phyloP scores from a whole-genome alignment of 35 echinoderm and acorn worm genomes.

The Ophioderma brevispina region DNA sequence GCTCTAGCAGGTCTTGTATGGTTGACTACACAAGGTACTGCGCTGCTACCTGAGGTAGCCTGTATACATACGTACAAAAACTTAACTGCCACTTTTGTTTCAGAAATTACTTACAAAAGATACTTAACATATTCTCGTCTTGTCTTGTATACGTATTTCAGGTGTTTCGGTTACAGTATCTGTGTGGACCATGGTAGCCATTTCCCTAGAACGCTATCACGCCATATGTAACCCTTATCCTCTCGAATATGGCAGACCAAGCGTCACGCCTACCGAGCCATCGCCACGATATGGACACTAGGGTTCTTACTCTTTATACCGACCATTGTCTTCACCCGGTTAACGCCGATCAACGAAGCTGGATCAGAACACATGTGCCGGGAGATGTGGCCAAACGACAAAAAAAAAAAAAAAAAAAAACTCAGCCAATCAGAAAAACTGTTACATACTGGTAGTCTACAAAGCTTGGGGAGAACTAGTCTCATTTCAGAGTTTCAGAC shows the following conservation, averaged over 20 bases:
- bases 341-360: conserved; percentile 17
- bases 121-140: too few relatives aligned
- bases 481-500: too few relatives aligned
- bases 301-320: conserved; percentile 68
- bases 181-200: conserved; percentile 96
- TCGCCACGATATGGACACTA: conserved; percentile 62
- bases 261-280: conserved; percentile 67
- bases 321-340: conserved; percentile 42
- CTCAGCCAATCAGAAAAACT: too few relatives aligned
- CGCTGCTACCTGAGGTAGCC: too few relatives aligned
- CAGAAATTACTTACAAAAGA: too few relatives aligned
- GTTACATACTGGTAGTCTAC: too few relatives aligned
- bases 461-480: too few relatives aligned
- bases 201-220: conserved; percentile 91
- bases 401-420: too few relatives aligned
- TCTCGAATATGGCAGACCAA: conserved; percentile 96
- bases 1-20: too few relatives aligned
- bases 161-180: conserved; percentile 81
- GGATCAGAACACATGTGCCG: conserved; percentile 58
- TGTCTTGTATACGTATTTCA: conserved; percentile 12
- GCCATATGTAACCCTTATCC: conserved; percentile 95
- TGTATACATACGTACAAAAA: too few relatives aligned
- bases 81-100: too few relatives aligned
- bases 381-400: conserved; percentile 39
- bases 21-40: too few relatives aligned